These are phyloP conservation scores for Channa argus DNA, from an alignment of 2,113 vertebrate genomes.

Conservation along the genomic window DNA sequence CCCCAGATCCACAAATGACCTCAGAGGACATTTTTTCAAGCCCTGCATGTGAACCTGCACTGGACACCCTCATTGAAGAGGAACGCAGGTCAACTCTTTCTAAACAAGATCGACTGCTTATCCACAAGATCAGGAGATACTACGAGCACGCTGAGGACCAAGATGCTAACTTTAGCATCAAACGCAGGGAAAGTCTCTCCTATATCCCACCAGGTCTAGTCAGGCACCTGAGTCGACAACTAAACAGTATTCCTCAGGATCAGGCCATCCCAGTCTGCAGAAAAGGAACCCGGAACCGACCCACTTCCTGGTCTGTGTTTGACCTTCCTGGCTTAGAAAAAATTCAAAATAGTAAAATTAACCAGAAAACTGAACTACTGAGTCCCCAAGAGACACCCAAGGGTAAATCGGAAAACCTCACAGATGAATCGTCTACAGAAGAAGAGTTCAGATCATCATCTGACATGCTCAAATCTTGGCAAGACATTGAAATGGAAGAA, in stretches of 20 bases:
- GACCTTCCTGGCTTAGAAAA: constrained; percentile 80
- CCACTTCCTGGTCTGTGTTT: constrained; percentile 84
- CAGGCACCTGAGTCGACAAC: constrained; percentile 87
- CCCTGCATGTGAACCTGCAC: constrained; percentile 33
- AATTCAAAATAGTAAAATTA: constrained; percentile 16
- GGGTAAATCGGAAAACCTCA: constrained; percentile 24
- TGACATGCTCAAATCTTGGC: constrained; percentile 86
- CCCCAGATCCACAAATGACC: constrained; percentile 22
- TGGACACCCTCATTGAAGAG: constrained; percentile 56
- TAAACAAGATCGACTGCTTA: constrained; percentile 88
- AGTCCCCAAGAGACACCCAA: constrained; percentile 14
- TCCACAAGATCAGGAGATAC: constrained; percentile 92
- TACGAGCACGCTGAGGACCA: constrained; percentile 90
- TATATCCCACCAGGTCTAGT: constrained; percentile 96
- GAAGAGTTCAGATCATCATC: constrained; percentile 83
- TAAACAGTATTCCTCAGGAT: constrained; percentile 83
- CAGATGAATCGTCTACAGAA: constrained; percentile 62
- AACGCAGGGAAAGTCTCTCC: constrained; percentile 93
- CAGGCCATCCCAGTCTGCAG: constrained; percentile 45
- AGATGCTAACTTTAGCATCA: constrained; percentile 88
- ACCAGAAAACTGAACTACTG: constrained; percentile 25
- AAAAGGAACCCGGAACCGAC: constrained; percentile 67
- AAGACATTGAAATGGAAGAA: constrained; percentile 83
- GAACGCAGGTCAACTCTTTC: constrained; percentile 83
- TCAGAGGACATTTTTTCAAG: constrained; percentile 21